Conservation (phyloP, 2,113 vertebrate genomes). For the Anhinga anhinga region DNA sequence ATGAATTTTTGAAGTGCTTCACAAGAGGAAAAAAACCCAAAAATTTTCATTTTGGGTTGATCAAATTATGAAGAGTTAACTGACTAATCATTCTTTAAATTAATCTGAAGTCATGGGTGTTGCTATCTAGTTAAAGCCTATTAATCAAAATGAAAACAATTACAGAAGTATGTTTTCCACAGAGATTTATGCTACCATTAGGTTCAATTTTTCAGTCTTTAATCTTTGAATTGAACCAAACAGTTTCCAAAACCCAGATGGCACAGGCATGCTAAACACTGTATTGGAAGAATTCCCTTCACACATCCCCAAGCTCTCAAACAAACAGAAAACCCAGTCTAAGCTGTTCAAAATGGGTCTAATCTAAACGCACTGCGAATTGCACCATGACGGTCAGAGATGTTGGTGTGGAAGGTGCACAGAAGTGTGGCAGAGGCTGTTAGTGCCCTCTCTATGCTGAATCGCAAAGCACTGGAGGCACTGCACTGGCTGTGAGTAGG, state of each 20-base stretch:
- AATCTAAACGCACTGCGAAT: neutral
- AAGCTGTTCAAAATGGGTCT: neutral
- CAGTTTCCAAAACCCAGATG: constrained; percentile 49
- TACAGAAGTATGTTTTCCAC: constrained; percentile 48
- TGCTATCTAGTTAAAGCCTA: neutral
- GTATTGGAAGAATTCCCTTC: neutral
- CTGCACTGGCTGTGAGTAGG: rapidly evolving
- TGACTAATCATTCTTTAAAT: constrained; percentile 16
- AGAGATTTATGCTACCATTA: constrained; percentile 57
- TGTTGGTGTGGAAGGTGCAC: neutral
- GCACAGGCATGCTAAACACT: neutral
- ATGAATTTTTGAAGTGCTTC: neutral
- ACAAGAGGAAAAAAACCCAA: neutral
- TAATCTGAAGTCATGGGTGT: neutral
- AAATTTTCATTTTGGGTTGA: neutral
- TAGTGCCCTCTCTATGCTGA: rapidly evolving
- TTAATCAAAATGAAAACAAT: constrained; percentile 67
- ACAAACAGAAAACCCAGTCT: neutral
- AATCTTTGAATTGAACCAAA: constrained; percentile 67
- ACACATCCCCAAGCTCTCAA: neutral
- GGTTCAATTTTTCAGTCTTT: constrained; percentile 67
- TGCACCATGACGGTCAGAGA: rapidly evolving
- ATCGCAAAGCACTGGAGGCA: neutral
- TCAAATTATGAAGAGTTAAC: neutral
- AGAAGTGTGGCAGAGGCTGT: rapidly evolving